Evolutionary conservation across 2,888 invertebrate genomes (phyloP).

Genomic region (Eupelmus urozonus): DNA sequence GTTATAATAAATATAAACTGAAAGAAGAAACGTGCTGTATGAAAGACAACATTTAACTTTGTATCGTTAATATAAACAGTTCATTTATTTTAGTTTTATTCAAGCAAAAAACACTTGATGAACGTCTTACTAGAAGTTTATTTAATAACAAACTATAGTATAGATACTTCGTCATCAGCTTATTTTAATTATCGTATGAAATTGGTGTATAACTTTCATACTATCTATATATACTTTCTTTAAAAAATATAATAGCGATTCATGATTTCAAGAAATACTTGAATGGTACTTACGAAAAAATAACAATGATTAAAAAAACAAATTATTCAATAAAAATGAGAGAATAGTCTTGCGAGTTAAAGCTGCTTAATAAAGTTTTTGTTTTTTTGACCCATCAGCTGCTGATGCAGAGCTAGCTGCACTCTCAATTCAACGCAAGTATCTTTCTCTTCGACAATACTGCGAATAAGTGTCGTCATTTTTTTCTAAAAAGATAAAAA

Average conservation of each 20-base stretch:
- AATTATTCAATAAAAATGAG: conserved; percentile 21
- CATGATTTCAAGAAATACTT: conserved; percentile 27
- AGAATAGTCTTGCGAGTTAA: conserved; percentile 18
- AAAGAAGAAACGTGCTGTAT: too few species aligned
- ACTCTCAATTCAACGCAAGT: conserved; percentile 86
- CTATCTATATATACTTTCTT: conserved; percentile 39
- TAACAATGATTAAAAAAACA: conserved; percentile 38
- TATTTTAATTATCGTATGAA: conserved; percentile 37
- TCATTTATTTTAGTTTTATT: conserved; percentile 43
- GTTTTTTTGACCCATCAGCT: conserved; percentile 48
- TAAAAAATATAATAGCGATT: conserved; percentile 43
- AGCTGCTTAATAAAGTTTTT: conserved; percentile 41
- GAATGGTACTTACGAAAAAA: conserved; percentile 42
- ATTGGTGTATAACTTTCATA: conserved; percentile 33
- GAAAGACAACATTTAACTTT: conserved; percentile 39
- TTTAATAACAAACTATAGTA: conserved; percentile 53
- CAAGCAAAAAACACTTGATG: conserved; percentile 36
- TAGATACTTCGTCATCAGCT: conserved; percentile 26
- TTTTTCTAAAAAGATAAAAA: conserved; percentile 77
- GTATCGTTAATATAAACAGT: conserved; percentile 45
- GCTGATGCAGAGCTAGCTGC: conserved; percentile 82
- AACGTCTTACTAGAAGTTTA: conserved; percentile 46
- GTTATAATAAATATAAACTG: too few species aligned
- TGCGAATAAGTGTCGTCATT: conserved; percentile 82
- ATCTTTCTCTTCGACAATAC: conserved; percentile 86